phyloP scores from a whole-genome alignment of 2,888 invertebrate genomes.

The Blastobasis adustella region DNA sequence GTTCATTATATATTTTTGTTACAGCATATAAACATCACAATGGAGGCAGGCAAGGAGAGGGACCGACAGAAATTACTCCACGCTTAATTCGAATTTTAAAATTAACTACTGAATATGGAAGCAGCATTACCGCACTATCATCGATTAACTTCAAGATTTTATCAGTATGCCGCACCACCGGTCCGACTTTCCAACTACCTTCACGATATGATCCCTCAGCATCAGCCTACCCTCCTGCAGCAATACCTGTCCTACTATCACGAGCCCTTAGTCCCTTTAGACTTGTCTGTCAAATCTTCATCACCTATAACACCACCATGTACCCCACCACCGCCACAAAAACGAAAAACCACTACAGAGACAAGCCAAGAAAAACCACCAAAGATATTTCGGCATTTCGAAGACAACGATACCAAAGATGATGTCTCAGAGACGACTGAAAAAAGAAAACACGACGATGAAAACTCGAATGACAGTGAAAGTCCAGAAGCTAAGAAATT shows the following conservation, averaged over 20 bases:
- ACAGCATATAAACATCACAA: slow-evolving; percentile 2
- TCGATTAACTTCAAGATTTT: slow-evolving; percentile 54
- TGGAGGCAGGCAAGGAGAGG: neutral
- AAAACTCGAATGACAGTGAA: slow-evolving; percentile 56
- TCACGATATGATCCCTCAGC: slow-evolving; percentile 60
- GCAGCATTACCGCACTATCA: slow-evolving; percentile 61
- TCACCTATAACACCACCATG: slow-evolving; percentile 85
- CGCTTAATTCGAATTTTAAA: no score
- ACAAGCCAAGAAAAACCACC: slow-evolving; percentile 47
- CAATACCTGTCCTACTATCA: slow-evolving; percentile 76
- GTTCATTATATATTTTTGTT: slow-evolving; percentile 6
- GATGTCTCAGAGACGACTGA: slow-evolving; percentile 34
- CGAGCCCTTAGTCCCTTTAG: slow-evolving; percentile 80
- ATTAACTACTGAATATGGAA: slow-evolving; percentile 43
- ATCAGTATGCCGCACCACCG: slow-evolving; percentile 58
- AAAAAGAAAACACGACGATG: slow-evolving; percentile 45
- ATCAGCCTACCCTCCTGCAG: slow-evolving; percentile 62
- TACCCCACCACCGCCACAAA: slow-evolving; percentile 81
- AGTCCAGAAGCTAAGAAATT: slow-evolving; percentile 63
- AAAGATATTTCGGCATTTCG: slow-evolving; percentile 63
- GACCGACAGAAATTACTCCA: no score
- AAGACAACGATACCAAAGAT: slow-evolving; percentile 47
- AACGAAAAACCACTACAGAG: slow-evolving; percentile 53
- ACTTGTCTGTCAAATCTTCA: slow-evolving; percentile 83
- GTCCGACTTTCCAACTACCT: slow-evolving; percentile 55